These are phyloP conservation scores for Macrotis lagotis DNA, from an alignment of 2,113 vertebrate species.

Conservation along the genomic window DNA sequence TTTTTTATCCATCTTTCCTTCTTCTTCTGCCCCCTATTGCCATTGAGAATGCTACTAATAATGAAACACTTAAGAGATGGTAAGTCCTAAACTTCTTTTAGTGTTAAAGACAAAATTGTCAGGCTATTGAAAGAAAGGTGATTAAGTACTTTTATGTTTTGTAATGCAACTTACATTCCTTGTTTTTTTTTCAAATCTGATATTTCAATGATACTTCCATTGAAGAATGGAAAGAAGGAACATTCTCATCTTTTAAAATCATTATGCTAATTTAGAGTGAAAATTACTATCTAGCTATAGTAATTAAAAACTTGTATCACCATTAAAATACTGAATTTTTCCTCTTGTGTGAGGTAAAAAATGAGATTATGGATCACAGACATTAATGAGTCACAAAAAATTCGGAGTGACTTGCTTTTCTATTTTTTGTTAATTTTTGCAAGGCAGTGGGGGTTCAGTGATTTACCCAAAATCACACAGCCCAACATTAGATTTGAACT, in stretches of 20 bases:
- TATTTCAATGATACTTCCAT: background rate
- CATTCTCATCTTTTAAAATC: conserved; percentile 29
- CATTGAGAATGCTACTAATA: background rate
- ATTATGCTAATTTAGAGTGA: background rate
- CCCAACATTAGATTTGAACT: too few relatives aligned
- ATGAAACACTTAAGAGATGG: background rate
- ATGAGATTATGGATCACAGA: background rate
- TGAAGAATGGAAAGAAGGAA: conserved; percentile 13
- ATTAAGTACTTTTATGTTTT: background rate
- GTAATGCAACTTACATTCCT: background rate
- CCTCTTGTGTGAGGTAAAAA: background rate
- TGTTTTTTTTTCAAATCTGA: conserved; percentile 10
- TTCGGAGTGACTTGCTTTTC: background rate
- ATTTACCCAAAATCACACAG: too few relatives aligned
- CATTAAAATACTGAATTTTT: background rate
- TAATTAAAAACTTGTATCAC: background rate
- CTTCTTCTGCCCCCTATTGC: background rate
- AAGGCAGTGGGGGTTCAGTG: too few relatives aligned
- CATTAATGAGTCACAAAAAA: background rate
- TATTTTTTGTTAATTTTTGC: too few relatives aligned
- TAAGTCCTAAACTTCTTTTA: background rate
- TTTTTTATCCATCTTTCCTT: too few relatives aligned
- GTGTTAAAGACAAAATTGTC: background rate
- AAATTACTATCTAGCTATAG: background rate
- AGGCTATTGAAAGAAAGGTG: background rate